Base-by-base conservation (phyloP, 1,140 invertebrate genomes). In the Pemphigus obesinymphae region DNA sequence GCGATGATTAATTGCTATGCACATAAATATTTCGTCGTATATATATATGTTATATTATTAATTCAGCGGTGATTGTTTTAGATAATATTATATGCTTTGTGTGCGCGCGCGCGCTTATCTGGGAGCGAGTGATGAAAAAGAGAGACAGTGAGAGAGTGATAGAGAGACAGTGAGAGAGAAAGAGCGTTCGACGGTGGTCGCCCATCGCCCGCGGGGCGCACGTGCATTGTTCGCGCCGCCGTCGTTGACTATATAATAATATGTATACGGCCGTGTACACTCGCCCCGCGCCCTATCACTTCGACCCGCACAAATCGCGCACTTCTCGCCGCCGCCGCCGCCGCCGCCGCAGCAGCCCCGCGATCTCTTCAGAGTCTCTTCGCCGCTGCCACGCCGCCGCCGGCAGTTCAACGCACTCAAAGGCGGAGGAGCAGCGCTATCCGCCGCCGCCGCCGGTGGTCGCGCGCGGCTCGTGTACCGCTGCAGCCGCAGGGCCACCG, bases 361-460 rank as follows among this genome's bases (percentile, higher is more conserved):
- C 34, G n/a, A 17, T n/a, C 34, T 23, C 66, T 70, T 29, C 68
- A 70, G 45, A 70, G 68, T 70, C 40, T 70, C 5, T 45, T 10
- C 68, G 13, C 40, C 8, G 23, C 23, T 7, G 40, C 68, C 68
- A 40, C n/a, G n/a, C 8, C 20, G 40, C 68, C 68, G 68, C 23
- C 6, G 68, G 37, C 37, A 70, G 68, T 70, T 70, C 68, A 70
- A 70, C 40, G 68, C 37, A 70, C 68, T 70, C 68, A 70, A 70
- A 70, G 68, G 68, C 68, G 68, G 37, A 68, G 13, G 68, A 17
- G 68, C 37, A 11, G 34, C 66, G n/a, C n/a, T 4, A 43, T 5
- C 66, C 4, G 40, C 23, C 5, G 23, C 61, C 31, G 58, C 58
- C 50, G 50, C n/a, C 20, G n/a, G n/a, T 26, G n/a, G n/a, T 26